phyloP scores from a whole-genome alignment of 2,797 vertebrate species.

The Ctenochaetus hawaiiensis region DNA sequence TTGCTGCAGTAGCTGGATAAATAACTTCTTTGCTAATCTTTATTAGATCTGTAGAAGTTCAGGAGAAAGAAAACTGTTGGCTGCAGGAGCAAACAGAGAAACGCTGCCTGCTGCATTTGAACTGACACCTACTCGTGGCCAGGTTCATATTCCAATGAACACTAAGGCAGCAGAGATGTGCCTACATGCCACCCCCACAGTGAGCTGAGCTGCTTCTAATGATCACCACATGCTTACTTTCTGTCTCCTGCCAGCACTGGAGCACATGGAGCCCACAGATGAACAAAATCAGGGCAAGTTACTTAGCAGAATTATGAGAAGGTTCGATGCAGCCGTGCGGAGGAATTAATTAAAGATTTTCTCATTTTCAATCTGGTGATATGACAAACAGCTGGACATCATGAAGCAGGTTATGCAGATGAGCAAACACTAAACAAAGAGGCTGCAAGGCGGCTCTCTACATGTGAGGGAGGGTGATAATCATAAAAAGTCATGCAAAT shows the following conservation, averaged over 20 bases:
- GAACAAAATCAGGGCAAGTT: conserved; percentile 29
- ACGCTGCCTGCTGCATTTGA: conserved; percentile 71
- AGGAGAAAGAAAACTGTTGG: conserved; percentile 40
- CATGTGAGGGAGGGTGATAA: background rate
- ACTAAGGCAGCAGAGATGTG: conserved; percentile 78
- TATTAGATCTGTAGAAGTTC: conserved; percentile 38
- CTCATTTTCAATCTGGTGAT: background rate
- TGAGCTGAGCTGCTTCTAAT: conserved; percentile 73
- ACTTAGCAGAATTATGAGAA: conserved; percentile 20
- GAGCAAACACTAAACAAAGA: conserved; percentile 18
- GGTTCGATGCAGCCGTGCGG: background rate
- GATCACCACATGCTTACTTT: conserved; percentile 77
- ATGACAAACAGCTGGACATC: conserved; percentile 3
- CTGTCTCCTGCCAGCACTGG: conserved; percentile 57
- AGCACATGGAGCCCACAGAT: conserved; percentile 53
- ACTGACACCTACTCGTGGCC: conserved; percentile 80
- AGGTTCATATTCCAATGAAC: conserved; percentile 82
- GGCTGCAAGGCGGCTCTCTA: background rate
- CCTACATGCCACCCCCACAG: conserved; percentile 82
- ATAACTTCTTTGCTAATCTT: conserved; percentile 22
- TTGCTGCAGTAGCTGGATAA: background rate
- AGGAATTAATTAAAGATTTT: background rate
- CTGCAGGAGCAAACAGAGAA: conserved; percentile 56
- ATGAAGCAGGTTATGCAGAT: conserved; percentile 4
- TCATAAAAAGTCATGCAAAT: conserved; percentile 13